Percentiles rank a stretch among this genome's conserved stretches.
Conservation (phyloP, 2,888 invertebrate genomes). For the Volucella inanis region DNA sequence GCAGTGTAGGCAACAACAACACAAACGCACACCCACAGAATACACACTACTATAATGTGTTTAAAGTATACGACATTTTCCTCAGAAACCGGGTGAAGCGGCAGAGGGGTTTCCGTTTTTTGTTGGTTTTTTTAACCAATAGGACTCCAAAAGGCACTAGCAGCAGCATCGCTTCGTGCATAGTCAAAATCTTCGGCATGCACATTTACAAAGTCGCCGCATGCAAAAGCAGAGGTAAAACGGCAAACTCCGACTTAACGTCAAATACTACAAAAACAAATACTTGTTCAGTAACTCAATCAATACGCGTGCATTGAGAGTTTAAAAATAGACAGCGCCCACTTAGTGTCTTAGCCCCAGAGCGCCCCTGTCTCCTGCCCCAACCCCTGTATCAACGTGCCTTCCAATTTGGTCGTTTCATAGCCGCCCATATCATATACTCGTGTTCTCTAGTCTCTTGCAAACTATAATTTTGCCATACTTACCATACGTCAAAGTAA, state of each 20-base stretch:
- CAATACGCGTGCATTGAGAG: constrained; percentile 70
- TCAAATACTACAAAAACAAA: constrained; percentile 53
- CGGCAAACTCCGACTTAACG: constrained; percentile 26
- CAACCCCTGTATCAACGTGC: constrained; percentile 38
- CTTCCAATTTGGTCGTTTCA: constrained; percentile 9
- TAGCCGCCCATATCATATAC: constrained; percentile 10
- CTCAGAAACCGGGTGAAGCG: no score
- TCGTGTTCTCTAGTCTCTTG: constrained; percentile 28
- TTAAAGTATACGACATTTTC: no score
- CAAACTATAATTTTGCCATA: constrained; percentile 38
- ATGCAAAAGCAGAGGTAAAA: constrained; percentile 39
- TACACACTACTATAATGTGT: no score
- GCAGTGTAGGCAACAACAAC: no score
- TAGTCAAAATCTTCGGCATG: constrained; percentile 29
- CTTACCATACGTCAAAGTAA: not conserved
- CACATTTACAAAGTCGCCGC: constrained; percentile 39
- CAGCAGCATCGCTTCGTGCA: constrained; percentile 8
- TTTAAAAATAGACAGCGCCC: constrained; percentile 74
- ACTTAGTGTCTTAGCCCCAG: constrained; percentile 64
- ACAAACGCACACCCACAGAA: no score
- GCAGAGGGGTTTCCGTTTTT: not conserved
- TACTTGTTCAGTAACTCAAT: constrained; percentile 54
- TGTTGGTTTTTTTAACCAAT: constrained; percentile 12
- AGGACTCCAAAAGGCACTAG: not conserved
- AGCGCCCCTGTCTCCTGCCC: constrained; percentile 25